Evolutionary conservation across 2,113 vertebrate genomes (phyloP).

Genomic region (Cavia porcellus): DNA sequence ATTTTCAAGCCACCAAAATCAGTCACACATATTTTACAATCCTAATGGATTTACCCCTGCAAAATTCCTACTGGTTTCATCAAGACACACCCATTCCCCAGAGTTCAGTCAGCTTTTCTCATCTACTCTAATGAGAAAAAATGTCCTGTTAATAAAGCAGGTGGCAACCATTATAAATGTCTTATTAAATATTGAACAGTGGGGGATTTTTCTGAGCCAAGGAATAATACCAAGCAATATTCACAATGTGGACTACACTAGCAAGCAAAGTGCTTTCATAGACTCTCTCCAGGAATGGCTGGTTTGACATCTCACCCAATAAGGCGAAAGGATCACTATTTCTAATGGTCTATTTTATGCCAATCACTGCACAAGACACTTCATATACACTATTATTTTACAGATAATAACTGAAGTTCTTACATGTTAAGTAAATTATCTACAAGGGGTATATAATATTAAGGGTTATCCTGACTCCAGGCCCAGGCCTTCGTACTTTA

Average conservation of each 20-base stretch:
- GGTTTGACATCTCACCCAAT: conserved; percentile 16
- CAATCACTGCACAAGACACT: neutral
- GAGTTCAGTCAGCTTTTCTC: conserved; percentile 18
- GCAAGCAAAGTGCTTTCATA: conserved; percentile 42
- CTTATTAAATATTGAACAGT: conserved; percentile 61
- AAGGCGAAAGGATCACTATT: neutral
- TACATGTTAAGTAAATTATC: neutral
- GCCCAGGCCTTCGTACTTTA: neutral
- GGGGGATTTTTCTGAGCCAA: conserved; percentile 47
- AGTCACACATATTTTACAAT: conserved; percentile 26
- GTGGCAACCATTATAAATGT: conserved; percentile 64
- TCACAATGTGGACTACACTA: neutral
- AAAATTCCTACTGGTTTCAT: conserved; percentile 53
- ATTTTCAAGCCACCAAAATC: conserved; percentile 61
- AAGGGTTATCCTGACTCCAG: neutral
- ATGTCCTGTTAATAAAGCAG: conserved; percentile 60
- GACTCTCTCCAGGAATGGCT: conserved; percentile 46
- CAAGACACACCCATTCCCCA: conserved; percentile 18
- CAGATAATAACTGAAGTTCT: neutral
- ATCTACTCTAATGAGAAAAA: conserved; percentile 55
- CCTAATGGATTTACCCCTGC: neutral
- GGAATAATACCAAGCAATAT: neutral
- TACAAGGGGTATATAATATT: neutral
- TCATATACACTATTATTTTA: neutral
- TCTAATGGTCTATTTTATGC: neutral